Conservation (phyloP, 23 tunicate genomes). For the Ascidia mentula region DNA sequence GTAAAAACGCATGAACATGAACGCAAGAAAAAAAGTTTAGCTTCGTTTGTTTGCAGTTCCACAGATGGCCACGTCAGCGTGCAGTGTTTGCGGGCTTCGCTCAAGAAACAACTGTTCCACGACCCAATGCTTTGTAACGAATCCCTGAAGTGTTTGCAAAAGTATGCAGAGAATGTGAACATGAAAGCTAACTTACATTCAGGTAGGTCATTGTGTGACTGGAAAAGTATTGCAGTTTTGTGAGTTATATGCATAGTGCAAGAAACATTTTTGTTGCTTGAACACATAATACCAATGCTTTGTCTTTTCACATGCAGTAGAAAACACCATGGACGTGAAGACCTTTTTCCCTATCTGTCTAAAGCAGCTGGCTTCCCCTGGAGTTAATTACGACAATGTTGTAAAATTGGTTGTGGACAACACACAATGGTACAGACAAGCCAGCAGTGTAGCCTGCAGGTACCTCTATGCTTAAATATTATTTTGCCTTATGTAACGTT, state of each 20-base stretch:
- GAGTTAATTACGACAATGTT: neutral
- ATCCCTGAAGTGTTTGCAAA: neutral
- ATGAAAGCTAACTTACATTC: neutral
- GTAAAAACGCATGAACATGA: too few relatives aligned
- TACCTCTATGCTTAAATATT: neutral
- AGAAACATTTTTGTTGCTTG: too few relatives aligned
- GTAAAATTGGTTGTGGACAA: neutral
- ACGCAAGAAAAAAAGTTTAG: too few relatives aligned
- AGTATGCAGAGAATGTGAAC: neutral
- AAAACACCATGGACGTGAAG: neutral
- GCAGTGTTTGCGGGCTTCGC: neutral
- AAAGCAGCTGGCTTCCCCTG: neutral
- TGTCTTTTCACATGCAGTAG: too few relatives aligned
- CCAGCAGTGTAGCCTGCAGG: neutral
- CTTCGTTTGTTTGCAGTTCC: neutral
- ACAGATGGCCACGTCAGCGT: neutral
- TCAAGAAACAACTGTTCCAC: neutral
- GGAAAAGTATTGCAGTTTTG: neutral
- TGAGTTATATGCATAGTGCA: too few relatives aligned
- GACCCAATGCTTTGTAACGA: neutral
- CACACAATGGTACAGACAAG: neutral
- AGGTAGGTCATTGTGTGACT: neutral
- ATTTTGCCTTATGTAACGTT: neutral
- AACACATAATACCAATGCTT: too few relatives aligned
- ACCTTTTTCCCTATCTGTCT: neutral